These are phyloP conservation scores for Plutella xylostella DNA, from an alignment of 2,888 invertebrate genomes.

Conservation along the genomic window DNA sequence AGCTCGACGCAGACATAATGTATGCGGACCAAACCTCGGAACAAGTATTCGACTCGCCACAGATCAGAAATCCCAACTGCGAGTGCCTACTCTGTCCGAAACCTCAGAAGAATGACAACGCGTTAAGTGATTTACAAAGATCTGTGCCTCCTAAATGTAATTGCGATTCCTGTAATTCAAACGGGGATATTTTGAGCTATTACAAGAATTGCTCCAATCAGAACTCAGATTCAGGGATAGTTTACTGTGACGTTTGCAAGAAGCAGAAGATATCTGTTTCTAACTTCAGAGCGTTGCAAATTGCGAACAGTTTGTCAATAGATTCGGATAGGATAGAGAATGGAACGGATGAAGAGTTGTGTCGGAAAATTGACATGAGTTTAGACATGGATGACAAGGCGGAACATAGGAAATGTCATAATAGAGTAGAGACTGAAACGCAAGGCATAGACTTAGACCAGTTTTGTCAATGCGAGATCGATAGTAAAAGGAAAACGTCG, in stretches of 20 bases:
- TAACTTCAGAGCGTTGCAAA: conserved; percentile 59
- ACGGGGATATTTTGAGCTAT: conserved; percentile 54
- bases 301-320: conserved; percentile 52
- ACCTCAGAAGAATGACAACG: conserved; percentile 48
- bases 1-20: conserved; percentile 48
- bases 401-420: conserved; percentile 54
- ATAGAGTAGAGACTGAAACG: conserved; percentile 55
- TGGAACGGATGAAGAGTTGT: conserved; percentile 18
- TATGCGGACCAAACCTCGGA: conserved; percentile 55
- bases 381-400: conserved; percentile 42
- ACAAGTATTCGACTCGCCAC: conserved; percentile 33
- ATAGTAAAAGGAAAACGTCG: conserved; percentile 71
- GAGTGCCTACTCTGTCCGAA: conserved; percentile 61
- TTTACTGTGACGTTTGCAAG: conserved; percentile 55
- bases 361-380: conserved; percentile 38
- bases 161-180: conserved; percentile 55
- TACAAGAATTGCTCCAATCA: conserved; percentile 54
- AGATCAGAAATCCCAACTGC: conserved; percentile 44
- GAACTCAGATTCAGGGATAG: conserved; percentile 52
- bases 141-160: conserved; percentile 53
- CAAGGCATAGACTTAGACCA: conserved; percentile 58
- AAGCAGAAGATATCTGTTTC: conserved; percentile 64
- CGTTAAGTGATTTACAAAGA: conserved; percentile 54
- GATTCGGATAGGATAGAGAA: conserved; percentile 30
- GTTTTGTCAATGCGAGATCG: conserved; percentile 61